Base-by-base conservation (phyloP, 1,140 invertebrate species). In the Dufourea novaeangliae region DNA sequence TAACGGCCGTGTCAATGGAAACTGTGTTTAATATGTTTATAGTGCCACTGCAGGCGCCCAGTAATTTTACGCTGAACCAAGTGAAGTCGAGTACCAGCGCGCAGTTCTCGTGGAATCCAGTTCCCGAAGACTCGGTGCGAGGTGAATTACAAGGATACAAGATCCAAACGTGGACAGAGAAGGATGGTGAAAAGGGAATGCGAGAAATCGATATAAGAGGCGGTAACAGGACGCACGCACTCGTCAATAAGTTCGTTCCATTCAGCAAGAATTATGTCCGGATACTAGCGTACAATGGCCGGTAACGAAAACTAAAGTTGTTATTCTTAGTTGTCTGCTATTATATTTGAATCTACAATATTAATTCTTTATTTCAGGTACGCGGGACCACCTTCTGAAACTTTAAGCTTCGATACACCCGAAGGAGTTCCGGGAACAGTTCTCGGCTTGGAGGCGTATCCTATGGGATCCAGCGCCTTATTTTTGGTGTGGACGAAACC, bases 131-230 rank as follows among this genome's bases (percentile, higher is more conserved):
- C 59, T 95, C 96, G 0, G 95, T 98, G 0, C 93, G 95, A 29
- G 98, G 98, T n/a, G 96, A 98, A 90, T 98, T 99, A 90, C 96
- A 96, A 86, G 98, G 98, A 14, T 99, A 99, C 90, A 98, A 98
- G 92, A 97, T 99, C 68, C 96, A 98, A 92, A 98, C 97, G 1
- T 99, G 98, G 98, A 97, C 96, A 6, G 96, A 97, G n/a, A 93
- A 90, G 66, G 96, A 96, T 57, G 95, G 95, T 44, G 95, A 96
- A 86, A 95, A 96, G 72, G 94, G 94, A 12, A 92, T 95, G 59
- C 94, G 96, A 66, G 97, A 98, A 91, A 96, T 97, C 59, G 94
- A 96, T 59, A 94, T 97, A n/a, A 95, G 95, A 86, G 95, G 95
- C 0, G 94, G 94, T 1, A 95, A 96, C 85, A 94, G 94, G 0